These are phyloP conservation scores for Campoletis sonorensis DNA, from an alignment of 1,140 invertebrate species.

Conservation along the genomic window DNA sequence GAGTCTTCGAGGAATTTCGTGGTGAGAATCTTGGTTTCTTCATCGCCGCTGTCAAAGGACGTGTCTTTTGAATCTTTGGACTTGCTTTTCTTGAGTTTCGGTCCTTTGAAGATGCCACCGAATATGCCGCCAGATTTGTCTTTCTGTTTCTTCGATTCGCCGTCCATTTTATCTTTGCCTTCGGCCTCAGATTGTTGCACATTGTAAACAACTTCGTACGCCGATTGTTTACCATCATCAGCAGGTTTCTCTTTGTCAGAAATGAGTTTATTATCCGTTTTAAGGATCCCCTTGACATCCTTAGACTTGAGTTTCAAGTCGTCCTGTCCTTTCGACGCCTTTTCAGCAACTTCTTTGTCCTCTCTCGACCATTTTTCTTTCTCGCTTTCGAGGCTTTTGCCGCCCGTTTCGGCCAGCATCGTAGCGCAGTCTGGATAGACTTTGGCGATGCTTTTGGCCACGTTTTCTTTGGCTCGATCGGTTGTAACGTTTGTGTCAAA, in stretches of 20 bases:
- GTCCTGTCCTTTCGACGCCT: conserved; percentile 21
- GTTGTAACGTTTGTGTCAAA: conserved; percentile 52
- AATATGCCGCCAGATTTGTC: conserved; percentile 70
- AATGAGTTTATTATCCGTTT: conserved; percentile 29
- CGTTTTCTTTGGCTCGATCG: conserved; percentile 45
- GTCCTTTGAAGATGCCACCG: conserved; percentile 71
- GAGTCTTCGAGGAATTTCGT: conserved; percentile 62
- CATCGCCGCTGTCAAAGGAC: conserved; percentile 66
- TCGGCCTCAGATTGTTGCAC: conserved; percentile 56
- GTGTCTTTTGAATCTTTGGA: conserved; percentile 69
- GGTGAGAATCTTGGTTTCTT: conserved; percentile 60
- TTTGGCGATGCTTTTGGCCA: conserved; percentile 50
- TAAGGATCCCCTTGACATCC: conserved; percentile 33
- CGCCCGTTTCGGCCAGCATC: conserved; percentile 53
- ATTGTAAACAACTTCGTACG: conserved; percentile 67
- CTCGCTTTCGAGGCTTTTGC: conserved; percentile 50
- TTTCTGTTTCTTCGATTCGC: conserved; percentile 68
- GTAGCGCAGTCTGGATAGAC: conserved; percentile 49
- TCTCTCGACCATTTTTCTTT: conserved; percentile 66
- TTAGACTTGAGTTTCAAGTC: conserved; percentile 42
- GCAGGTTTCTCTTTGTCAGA: conserved; percentile 38
- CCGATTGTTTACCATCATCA: conserved; percentile 52
- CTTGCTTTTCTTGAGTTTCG: conserved; percentile 67
- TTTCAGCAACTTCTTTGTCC: conserved; percentile 68
- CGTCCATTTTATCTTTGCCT: conserved; percentile 61